These are phyloP conservation scores for Oryctes rhinoceros DNA, from an alignment of 1,140 invertebrate species.

Conservation along the genomic window DNA sequence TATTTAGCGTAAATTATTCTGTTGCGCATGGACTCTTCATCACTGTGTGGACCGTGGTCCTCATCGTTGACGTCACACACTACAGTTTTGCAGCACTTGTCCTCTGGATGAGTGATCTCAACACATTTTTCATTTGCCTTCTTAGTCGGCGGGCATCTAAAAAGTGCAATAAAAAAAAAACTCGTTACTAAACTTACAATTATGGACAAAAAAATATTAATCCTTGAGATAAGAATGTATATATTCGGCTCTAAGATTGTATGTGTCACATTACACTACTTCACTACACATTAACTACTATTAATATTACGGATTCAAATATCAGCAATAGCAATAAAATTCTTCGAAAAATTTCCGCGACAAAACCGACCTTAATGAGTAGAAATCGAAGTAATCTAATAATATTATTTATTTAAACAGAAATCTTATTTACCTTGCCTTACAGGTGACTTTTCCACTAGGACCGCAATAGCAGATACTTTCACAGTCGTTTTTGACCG, in stretches of 20 bases:
- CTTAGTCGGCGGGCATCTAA: slow-evolving; percentile 66
- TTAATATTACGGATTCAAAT: background rate
- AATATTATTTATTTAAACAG: too few relatives aligned
- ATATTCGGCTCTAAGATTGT: too few relatives aligned
- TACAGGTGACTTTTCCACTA: slow-evolving; percentile 76
- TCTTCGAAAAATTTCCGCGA: too few relatives aligned
- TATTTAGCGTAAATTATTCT: slow-evolving; percentile 59
- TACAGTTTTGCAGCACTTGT: slow-evolving; percentile 84
- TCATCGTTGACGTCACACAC: slow-evolving; percentile 82
- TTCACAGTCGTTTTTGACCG: slow-evolving; percentile 80
- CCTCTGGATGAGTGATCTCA: slow-evolving; percentile 76
- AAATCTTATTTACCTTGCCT: slow-evolving; percentile 66
- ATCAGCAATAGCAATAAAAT: too few relatives aligned
- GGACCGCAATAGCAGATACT: slow-evolving; percentile 79
- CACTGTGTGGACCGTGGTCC: slow-evolving; percentile 69
- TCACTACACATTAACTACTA: too few relatives aligned
- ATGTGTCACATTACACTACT: too few relatives aligned
- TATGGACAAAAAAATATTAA: too few relatives aligned
- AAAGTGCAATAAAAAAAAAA: slow-evolving; percentile 38
- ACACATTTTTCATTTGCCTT: slow-evolving; percentile 74
- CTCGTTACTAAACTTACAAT: too few relatives aligned
- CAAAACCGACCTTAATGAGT: too few relatives aligned
- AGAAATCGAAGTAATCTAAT: too few relatives aligned
- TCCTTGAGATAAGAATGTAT: too few relatives aligned
- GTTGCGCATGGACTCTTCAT: slow-evolving; percentile 42